phyloP scores from a whole-genome alignment of 2,797 vertebrate genomes.

The Sebastes kiyomatsui region DNA sequence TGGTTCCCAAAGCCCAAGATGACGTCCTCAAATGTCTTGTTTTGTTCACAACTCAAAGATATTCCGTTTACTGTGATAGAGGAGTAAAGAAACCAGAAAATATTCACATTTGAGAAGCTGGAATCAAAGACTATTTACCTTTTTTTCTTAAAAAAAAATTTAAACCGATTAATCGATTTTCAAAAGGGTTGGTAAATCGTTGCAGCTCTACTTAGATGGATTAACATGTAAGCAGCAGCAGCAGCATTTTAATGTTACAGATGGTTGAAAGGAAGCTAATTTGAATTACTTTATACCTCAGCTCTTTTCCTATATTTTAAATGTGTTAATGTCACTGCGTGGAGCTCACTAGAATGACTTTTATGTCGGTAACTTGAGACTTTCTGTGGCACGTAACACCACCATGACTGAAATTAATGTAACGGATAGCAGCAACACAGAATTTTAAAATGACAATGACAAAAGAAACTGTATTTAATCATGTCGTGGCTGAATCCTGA shows the following conservation, averaged over 20 bases:
- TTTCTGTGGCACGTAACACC: neutral
- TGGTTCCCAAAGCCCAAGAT: no score
- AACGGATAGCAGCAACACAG: neutral
- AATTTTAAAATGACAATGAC: neutral
- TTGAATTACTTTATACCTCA: neutral
- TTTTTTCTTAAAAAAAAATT: no score
- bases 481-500: neutral
- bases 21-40: no score
- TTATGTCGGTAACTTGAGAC: neutral
- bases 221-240: neutral
- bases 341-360: neutral
- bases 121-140: no score
- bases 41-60: no score
- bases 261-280: neutral
- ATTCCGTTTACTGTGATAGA: no score
- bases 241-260: neutral
- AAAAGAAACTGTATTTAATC: neutral
- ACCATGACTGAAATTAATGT: neutral
- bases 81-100: no score
- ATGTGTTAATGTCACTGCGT: neutral
- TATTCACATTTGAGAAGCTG: no score
- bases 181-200: no score
- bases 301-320: neutral
- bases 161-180: no score
- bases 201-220: neutral